Percentiles rank a stretch among this genome's conserved stretches.
Evolutionary conservation across 2,797 vertebrate genomes (phyloP).

Genomic region (Eulemur rubriventer): DNA sequence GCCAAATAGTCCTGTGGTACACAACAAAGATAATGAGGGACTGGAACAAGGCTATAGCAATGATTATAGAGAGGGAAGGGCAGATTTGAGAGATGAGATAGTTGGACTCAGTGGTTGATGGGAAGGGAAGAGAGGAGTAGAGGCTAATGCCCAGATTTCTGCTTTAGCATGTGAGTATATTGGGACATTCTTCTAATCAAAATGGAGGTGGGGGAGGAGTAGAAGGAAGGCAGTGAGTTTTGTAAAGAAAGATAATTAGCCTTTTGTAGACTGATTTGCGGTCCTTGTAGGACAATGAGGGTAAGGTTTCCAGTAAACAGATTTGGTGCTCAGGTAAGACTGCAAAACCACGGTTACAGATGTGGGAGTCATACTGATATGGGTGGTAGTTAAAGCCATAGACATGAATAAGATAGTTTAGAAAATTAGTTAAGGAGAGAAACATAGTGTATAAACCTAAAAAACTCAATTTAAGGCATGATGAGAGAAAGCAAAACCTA

Average conservation of each 20-base stretch:
- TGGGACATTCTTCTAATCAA: neutral
- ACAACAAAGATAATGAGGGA: neutral
- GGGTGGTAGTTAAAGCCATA: conserved; percentile 20
- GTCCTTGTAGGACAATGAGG: neutral
- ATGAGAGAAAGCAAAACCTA: neutral
- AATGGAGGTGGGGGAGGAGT: neutral
- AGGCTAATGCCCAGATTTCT: neutral
- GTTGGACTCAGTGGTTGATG: neutral
- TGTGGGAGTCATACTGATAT: neutral
- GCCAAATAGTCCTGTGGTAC: neutral
- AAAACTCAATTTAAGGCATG: neutral
- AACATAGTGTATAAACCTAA: neutral
- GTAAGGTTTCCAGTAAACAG: conserved; percentile 45
- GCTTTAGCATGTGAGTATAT: neutral
- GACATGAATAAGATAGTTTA: neutral
- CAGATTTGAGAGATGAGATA: conserved; percentile 7
- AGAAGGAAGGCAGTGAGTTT: conserved; percentile 24
- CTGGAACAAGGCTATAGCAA: neutral
- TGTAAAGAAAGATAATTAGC: conserved; percentile 12
- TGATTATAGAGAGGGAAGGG: neutral
- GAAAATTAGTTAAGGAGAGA: neutral
- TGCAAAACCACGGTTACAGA: conserved; percentile 26
- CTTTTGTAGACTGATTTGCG: conserved; percentile 41
- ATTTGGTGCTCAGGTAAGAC: conserved; percentile 57
- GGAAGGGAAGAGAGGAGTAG: neutral